These are phyloP conservation scores for Pterobdella sp. DNA, from an alignment of 2,888 invertebrate genomes.

Conservation along the genomic window DNA sequence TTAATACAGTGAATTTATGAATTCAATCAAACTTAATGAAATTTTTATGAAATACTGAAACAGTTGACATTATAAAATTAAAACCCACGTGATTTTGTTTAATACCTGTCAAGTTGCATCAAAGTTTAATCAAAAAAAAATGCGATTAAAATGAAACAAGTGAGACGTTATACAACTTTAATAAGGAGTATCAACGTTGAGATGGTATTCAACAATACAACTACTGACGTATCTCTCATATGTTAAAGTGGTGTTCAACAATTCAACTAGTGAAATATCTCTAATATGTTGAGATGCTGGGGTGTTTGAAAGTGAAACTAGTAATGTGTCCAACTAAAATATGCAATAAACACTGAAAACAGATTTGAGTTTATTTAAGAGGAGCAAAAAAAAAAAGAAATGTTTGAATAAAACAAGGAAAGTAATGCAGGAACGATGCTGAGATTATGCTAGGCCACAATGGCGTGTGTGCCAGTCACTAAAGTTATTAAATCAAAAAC, in stretches of 20 bases:
- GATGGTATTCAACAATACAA: neutral
- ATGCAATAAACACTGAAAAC: no score
- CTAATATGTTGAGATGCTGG: neutral
- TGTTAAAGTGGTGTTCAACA: neutral
- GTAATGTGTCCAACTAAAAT: no score
- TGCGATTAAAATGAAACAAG: neutral
- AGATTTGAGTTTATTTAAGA: neutral
- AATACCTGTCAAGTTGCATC: slow-evolving; percentile 7
- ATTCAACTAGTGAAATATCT: neutral
- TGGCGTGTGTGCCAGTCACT: no score
- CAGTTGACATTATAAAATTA: no score
- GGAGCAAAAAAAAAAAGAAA: neutral
- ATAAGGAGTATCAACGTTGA: neutral
- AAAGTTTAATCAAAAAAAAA: slow-evolving; percentile 5
- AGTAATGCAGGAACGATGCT: neutral
- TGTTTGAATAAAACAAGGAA: neutral
- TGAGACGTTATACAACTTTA: neutral
- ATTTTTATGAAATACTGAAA: no score
- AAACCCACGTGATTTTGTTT: no score
- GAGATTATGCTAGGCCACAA: no score
- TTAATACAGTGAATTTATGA: no score
- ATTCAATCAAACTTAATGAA: no score
- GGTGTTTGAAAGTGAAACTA: neutral
- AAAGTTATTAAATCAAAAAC: slow-evolving; percentile 6
- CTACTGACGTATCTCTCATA: neutral